Conservation (phyloP, 2,888 invertebrate species). For the Folsomia manolachei region DNA sequence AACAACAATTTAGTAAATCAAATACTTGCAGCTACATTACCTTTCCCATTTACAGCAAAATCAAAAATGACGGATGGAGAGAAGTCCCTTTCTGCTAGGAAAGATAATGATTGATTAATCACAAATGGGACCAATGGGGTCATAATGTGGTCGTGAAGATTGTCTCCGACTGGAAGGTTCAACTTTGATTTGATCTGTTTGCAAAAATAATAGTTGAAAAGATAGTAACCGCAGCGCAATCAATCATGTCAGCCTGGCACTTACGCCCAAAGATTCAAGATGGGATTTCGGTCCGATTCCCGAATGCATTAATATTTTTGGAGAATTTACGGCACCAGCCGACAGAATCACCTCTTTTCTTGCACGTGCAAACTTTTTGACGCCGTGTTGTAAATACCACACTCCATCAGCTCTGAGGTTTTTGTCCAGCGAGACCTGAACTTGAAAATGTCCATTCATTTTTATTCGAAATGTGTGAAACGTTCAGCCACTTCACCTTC, state of each 20-base stretch:
- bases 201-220: not conserved
- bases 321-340: constrained; percentile 20
- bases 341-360: constrained; percentile 25
- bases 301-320: constrained; percentile 21
- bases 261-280: constrained; percentile 1
- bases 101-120: constrained; percentile 5
- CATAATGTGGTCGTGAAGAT: constrained; percentile 22
- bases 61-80: not conserved
- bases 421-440: constrained; percentile 20
- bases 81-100: constrained; percentile 15
- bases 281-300: constrained; percentile 23
- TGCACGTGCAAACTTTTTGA: constrained; percentile 15
- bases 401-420: constrained; percentile 19
- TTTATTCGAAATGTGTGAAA: not conserved
- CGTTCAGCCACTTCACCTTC: constrained; percentile 33
- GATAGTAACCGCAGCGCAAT: too few relatives aligned
- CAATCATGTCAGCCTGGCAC: not conserved
- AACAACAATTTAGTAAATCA: not conserved
- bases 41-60: constrained; percentile 14
- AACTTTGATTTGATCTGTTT: constrained; percentile 15
- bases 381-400: constrained; percentile 19
- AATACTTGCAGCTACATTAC: not conserved
- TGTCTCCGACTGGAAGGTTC: constrained; percentile 19
- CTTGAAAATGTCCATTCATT: not conserved
- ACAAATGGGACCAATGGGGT: constrained; percentile 5